Base-by-base conservation (phyloP, 2,797 vertebrate species). In the Momotus momota region DNA sequence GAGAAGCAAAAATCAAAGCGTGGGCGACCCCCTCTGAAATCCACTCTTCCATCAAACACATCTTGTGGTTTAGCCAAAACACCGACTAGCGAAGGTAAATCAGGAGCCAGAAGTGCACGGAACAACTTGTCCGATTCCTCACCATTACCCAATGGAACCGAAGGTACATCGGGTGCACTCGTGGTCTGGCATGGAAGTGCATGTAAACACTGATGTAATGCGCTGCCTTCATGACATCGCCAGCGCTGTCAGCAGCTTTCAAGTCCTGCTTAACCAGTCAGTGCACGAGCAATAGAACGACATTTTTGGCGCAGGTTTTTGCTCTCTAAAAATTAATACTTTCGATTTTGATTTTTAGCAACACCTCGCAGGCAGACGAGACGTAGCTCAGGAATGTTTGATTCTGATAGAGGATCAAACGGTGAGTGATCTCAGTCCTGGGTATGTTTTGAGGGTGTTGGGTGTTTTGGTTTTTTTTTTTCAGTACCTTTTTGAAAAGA, bases 11-110 rank as follows among this genome's bases (percentile, higher is more conserved):
- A 95, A 70, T 90, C 97, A 35, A 99, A 98, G 92, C 98, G 99
- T 20, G 99, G 99, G 13, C 99, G 99, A 49, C 99, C 99, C 67
- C 99, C 98, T 89, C 98, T 98, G 94, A 99, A 99, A 91, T 98
- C 98, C 31, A 97, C 98, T 3, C 98, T 99, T 55, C 98, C 98
- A 9, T 95, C 98, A 38, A 97, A 97, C 87, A 88, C 98, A 0
- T 96, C 98, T 0, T 99, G 98, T 84, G 97, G 98, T 77, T 86
- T 98, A 72, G 97, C 99, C 81, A 99, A 99, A 95, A 97, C 98
- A 0, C 97, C 98, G 9, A 98, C 95, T 97, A 98, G 91, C 0
- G 99, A 99, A 87, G 98, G 98, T 45, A 99, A 98, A 66, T 95
- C 97, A 49, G 97, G 98, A 94, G 98, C 97, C 75, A 98, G 98